Evolutionary conservation across 2,888 invertebrate species (phyloP), one percentile per base, ranked within the genome.

Genomic region (Drosophila histrio): DNA sequence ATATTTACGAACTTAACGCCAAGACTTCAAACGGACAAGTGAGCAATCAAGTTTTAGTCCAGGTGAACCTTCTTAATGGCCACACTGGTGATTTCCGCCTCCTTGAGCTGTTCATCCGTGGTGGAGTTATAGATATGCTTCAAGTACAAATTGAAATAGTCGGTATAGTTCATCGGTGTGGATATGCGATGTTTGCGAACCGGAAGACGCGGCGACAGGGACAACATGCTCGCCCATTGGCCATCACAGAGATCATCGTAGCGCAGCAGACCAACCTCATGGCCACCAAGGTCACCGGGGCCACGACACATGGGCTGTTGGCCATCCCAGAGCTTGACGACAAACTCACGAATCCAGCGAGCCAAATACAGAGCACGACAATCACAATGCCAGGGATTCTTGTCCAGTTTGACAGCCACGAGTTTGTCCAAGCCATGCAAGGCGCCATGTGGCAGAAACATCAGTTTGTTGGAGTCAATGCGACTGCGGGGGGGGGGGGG

Each of bases 181-280:
- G 89, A 86, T 57, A 91, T 90, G 69, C 89, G 90, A 86, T 91
- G 86, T 70, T 91, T 91, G 61, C 92, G 89, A 56, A 91, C 87
- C 22, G 91, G 91, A 44, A 91, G 77, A 34, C 91, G 88, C 41
- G 91, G 92, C 32, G 91, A 91, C 22, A 93, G 73, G 2, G 92
- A 92, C 52, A 93, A 90, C 94, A 95, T 94, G 74, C 95, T 95
- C 21, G 95, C 94, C 95, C 95, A 95, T 77, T 95, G 95, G 0
- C 95, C 95, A 63, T 94, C 94, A 84, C 95, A 95, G 6, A 95
- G 93, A 77, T 94, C 94, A 76, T 94, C 94, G 73, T 95, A 95
- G 13, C 93, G 92, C 83, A 93, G 89, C 39, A 92, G 89, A 21
- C 92, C 92, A 26, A 93, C 92, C 44, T 91, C 91, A 52, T 91